Base-by-base conservation (phyloP, 2,797 vertebrate species). In the Centropyge bicolor region DNA sequence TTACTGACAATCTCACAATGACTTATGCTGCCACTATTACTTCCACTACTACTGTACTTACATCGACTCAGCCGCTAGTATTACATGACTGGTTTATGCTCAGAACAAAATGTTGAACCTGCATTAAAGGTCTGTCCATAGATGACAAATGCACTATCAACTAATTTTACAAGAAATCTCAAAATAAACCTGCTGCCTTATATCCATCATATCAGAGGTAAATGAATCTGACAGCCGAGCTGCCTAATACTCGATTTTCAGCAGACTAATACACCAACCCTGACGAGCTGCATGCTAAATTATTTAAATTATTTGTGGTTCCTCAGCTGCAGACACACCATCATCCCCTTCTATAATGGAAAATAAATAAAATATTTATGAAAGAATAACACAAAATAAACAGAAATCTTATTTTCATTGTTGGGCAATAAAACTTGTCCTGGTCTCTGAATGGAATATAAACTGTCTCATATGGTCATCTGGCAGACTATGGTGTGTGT, bases 331-430 rank as follows among this genome's bases (percentile, higher is more conserved):
- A 88, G 89, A 89, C 74, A 70, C 74, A 65, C 71, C 79, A 86
- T 81, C 78, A 78, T 16, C 70, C 52, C 27, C 62, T 35, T 74
- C 65, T 67, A 84, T 86, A 89, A 93, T 88, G 81, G 79, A 83
- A 88, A 83, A 89, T 83, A 74, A 78, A 89, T 93, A 57, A 79
- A 92, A 90, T 86, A 92, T 91, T 86, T 86, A 92, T 91, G 80
- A 83, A 84, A 82, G 80, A 86, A 90, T 81, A 88, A 81, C 66
- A 84, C 19, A 56, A 89, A 86, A 87, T 88, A 86, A 93, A 89
- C 78, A 88, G 66, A 84, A 76, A 83, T 76, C 74, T 81, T 81
- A 88, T 90, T 90, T 87, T 90, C 78, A 78, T 76, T 78, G 80
- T 73, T 55, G 49, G 75, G 55, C 80, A 78, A 84, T 85, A 88